Conservation (phyloP, 2,797 vertebrate species). For the Liasis olivaceus region DNA sequence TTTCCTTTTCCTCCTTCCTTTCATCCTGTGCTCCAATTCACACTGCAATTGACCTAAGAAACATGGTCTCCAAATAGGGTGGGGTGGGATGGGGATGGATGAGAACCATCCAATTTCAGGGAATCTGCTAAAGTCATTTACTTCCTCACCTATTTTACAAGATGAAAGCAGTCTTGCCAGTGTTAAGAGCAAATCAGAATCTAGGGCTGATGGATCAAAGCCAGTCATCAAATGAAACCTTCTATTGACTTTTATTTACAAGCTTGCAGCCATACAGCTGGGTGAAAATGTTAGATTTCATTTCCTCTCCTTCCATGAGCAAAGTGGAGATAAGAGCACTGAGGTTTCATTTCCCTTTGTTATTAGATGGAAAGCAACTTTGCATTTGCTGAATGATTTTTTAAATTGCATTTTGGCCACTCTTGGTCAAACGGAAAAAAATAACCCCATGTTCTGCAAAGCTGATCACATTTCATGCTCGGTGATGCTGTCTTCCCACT, state of each 20-base stretch:
- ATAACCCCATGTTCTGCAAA: background rate
- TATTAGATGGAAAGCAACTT: constrained; percentile 13
- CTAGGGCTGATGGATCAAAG: background rate
- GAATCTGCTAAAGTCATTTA: fast-evolving
- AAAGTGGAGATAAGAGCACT: constrained; percentile 32
- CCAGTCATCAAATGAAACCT: constrained; percentile 27
- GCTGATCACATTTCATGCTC: background rate
- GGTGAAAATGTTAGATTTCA: constrained; percentile 24
- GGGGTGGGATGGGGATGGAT: background rate
- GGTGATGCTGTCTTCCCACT: background rate
- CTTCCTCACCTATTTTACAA: background rate
- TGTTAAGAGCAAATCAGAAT: background rate
- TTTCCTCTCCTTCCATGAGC: constrained; percentile 35
- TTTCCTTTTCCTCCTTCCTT: background rate
- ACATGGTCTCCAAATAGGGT: background rate
- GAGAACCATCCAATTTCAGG: background rate
- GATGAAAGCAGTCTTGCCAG: constrained; percentile 11
- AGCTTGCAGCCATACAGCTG: background rate
- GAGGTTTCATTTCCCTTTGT: constrained; percentile 46
- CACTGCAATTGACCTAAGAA: background rate
- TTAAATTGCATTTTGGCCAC: constrained; percentile 14
- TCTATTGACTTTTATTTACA: background rate
- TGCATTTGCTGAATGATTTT: constrained; percentile 26
- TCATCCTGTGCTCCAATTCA: background rate
- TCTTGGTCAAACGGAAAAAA: background rate